Evolutionary conservation across 2,113 vertebrate genomes (phyloP).

Genomic region (Spea multiplicata): DNA sequence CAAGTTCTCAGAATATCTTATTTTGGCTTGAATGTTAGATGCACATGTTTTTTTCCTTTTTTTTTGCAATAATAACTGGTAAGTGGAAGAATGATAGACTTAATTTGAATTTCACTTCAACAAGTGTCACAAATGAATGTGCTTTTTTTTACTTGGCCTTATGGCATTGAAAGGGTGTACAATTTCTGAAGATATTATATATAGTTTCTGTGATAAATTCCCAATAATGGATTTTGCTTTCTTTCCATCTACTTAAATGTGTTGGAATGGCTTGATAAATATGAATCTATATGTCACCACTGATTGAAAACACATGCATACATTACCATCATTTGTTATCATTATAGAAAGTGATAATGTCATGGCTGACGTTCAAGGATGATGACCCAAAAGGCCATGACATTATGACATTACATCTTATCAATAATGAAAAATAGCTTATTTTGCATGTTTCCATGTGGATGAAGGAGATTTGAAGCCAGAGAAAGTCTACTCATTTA

Average conservation of each 20-base stretch:
- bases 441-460: constrained; percentile 62
- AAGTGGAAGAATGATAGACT: too few species aligned
- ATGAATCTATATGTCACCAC: constrained; percentile 45
- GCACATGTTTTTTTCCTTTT: constrained; percentile 1
- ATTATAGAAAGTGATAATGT: constrained; percentile 76
- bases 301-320: constrained; percentile 71
- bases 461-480: not conserved
- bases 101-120: too few species aligned
- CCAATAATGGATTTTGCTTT: not conserved
- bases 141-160: not conserved
- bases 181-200: not conserved
- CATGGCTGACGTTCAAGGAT: constrained; percentile 73
- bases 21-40: too few species aligned
- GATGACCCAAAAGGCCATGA: constrained; percentile 76
- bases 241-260: not conserved
- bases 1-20: too few species aligned
- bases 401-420: constrained; percentile 80
- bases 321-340: constrained; percentile 72
- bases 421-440: constrained; percentile 80
- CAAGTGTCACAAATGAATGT: too few species aligned
- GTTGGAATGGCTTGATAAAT: not conserved
- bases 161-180: not conserved
- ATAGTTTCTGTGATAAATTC: not conserved
- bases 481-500: constrained; percentile 7
- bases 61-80: constrained; percentile 50